Percentiles rank a stretch among this genome's conserved stretches.
Conservation (phyloP, 2,888 invertebrate species). For the Spodoptera littoralis region DNA sequence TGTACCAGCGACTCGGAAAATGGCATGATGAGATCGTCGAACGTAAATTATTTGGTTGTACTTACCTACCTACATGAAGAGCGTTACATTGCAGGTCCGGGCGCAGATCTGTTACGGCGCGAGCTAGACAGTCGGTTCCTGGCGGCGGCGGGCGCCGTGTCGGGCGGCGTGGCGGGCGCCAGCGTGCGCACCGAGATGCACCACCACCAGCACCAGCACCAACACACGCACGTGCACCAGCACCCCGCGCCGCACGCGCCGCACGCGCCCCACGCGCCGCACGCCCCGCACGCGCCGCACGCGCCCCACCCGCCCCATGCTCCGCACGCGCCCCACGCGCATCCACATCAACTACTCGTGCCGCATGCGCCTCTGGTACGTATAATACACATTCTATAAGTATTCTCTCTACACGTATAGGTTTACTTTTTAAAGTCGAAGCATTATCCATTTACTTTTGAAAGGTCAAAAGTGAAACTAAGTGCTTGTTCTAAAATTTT, state of each 20-base stretch:
- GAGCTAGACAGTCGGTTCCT: slow-evolving; percentile 97
- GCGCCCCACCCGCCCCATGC: slow-evolving; percentile 58
- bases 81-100: slow-evolving; percentile 76
- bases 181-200: slow-evolving; percentile 95
- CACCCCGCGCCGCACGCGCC: slow-evolving; percentile 91
- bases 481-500: too few relatives aligned
- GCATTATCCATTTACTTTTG: too few relatives aligned
- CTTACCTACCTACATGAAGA: slow-evolving; percentile 12
- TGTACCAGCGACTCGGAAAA: too few relatives aligned
- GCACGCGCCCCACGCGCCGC: slow-evolving; percentile 92
- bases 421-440: too few relatives aligned
- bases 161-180: slow-evolving; percentile 91
- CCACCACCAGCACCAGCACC: slow-evolving; percentile 94
- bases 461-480: too few relatives aligned
- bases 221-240: slow-evolving; percentile 97
- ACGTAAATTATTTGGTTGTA: slow-evolving; percentile 13
- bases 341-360: slow-evolving; percentile 64
- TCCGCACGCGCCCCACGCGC: slow-evolving; percentile 70
- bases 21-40: too few relatives aligned
- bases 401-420: too few relatives aligned
- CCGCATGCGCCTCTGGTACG: slow-evolving; percentile 89
- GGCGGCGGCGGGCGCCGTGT: slow-evolving; percentile 93
- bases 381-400: slow-evolving; percentile 6
- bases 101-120: slow-evolving; percentile 94
- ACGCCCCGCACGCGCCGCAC: slow-evolving; percentile 91